Conservation (phyloP, 1,140 invertebrate genomes). For the Drosophila tristis region DNA sequence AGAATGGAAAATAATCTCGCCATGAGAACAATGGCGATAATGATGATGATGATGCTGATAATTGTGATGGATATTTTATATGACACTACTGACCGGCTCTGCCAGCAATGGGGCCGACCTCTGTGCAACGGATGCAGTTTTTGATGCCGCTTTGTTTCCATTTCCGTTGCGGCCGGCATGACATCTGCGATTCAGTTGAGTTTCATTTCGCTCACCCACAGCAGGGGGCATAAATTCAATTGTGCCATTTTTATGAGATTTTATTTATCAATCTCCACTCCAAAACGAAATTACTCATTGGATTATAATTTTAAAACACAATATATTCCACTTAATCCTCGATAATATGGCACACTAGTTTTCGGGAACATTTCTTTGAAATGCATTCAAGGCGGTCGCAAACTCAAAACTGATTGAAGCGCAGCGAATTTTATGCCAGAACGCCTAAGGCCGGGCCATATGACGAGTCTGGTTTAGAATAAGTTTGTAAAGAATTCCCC, state of each 20-base stretch:
- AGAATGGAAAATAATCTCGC: conserved; percentile 48
- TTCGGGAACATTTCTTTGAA: background rate
- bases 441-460: background rate
- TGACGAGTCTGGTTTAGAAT: background rate
- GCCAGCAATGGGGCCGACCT: conserved; percentile 13
- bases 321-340: conserved; percentile 6
- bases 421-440: conserved; percentile 20
- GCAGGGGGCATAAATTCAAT: conserved; percentile 45
- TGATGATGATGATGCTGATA: conserved; percentile 9
- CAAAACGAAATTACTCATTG: conserved; percentile 41
- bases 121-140: conserved; percentile 40
- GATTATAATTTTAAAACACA: conserved; percentile 32
- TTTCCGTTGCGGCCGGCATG: conserved; percentile 61
- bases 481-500: background rate
- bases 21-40: conserved; percentile 3
- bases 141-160: conserved; percentile 74
- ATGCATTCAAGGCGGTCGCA: conserved; percentile 18
- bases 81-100: conserved; percentile 46
- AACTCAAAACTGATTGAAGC: conserved; percentile 39
- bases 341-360: background rate
- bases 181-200: conserved; percentile 37
- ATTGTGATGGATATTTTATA: conserved; percentile 70
- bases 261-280: conserved; percentile 45
- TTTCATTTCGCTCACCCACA: background rate
- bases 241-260: conserved; percentile 49